Percentiles rank a stretch among this genome's conserved stretches.
Evolutionary conservation across 2,888 invertebrate genomes (phyloP).

Genomic region (Epinotia bilunana): DNA sequence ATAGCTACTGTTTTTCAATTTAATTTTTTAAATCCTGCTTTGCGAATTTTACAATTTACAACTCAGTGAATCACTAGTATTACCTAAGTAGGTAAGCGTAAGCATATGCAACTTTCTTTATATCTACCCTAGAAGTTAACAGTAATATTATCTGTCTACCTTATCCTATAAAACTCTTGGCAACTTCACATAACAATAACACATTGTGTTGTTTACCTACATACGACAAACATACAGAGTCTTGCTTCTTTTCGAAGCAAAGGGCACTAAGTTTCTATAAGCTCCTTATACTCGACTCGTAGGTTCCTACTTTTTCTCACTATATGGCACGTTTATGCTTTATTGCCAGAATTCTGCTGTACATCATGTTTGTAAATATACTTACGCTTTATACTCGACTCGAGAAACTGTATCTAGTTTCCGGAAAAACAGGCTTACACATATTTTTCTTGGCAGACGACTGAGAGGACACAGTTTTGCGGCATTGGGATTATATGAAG

Average conservation of each 20-base stretch:
- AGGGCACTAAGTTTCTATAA: neutral
- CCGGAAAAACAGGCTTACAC: constrained; percentile 20
- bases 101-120: too few relatives aligned
- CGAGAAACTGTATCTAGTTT: constrained; percentile 26
- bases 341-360: constrained; percentile 28
- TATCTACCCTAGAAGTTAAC: neutral
- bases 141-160: constrained; percentile 3
- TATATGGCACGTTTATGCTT: neutral
- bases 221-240: constrained; percentile 8
- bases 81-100: too few relatives aligned
- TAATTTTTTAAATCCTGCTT: too few relatives aligned
- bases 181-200: constrained; percentile 35
- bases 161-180: constrained; percentile 29
- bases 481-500: neutral
- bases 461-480: too few relatives aligned
- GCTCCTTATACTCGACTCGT: too few relatives aligned
- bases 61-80: too few relatives aligned
- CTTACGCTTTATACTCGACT: constrained; percentile 26
- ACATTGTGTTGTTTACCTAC: constrained; percentile 32
- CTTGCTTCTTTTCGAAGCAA: neutral
- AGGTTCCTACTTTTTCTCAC: neutral
- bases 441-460: constrained; percentile 11
- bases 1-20: too few relatives aligned
- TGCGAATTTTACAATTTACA: too few relatives aligned
- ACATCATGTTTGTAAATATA: constrained; percentile 25